Conservation (phyloP, 1,140 invertebrate species). For the Cherax destructor region DNA sequence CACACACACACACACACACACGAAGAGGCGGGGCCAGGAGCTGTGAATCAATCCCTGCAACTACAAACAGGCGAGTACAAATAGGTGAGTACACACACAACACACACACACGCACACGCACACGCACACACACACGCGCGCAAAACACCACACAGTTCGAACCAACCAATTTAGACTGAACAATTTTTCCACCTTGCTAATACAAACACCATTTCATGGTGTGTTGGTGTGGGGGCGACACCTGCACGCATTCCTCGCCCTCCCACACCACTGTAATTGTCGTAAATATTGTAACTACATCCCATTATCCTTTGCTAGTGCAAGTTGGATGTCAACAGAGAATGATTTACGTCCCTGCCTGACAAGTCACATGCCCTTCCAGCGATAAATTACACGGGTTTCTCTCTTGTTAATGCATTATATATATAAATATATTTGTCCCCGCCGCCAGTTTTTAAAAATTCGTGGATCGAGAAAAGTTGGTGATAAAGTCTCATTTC, state of each 20-base stretch:
- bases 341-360: background rate
- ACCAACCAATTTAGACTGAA: background rate
- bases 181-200: background rate
- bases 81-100: too few species aligned
- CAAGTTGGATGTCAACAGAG: background rate
- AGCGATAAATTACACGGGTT: background rate
- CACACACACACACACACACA: too few species aligned
- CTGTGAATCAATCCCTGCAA: too few species aligned
- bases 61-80: too few species aligned
- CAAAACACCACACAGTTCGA: background rate
- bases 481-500: background rate
- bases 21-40: too few species aligned
- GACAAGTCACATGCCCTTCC: background rate
- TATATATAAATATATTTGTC: conserved; percentile 11
- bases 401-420: background rate
- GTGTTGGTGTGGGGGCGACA: background rate
- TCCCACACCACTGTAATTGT: background rate
- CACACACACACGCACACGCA: too few species aligned
- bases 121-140: too few species aligned
- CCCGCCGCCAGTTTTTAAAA: background rate
- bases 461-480: background rate
- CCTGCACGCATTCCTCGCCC: background rate
- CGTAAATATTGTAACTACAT: background rate
- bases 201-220: background rate
- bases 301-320: conserved; percentile 4